Evolutionary conservation across 2,888 invertebrate species (phyloP).

Genomic region (Cephus spinipes): DNA sequence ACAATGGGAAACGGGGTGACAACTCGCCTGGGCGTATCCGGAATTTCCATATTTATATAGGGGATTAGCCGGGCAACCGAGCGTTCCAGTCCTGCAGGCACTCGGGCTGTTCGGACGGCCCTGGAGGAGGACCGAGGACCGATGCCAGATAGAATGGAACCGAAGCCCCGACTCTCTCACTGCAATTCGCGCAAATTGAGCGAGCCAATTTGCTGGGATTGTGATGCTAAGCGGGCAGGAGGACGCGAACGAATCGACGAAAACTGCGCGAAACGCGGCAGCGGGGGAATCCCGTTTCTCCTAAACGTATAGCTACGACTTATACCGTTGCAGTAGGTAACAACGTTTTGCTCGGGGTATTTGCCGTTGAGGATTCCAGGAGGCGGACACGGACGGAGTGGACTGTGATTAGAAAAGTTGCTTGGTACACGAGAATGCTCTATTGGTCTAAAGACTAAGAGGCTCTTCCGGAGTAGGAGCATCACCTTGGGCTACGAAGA

Average conservation of each 20-base stretch:
- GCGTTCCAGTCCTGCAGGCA: conserved; percentile 14
- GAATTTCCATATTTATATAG: conserved; percentile 48
- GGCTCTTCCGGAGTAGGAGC: not conserved
- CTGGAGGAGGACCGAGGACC: not conserved
- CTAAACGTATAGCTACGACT: not conserved
- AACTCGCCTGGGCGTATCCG: conserved; percentile 3
- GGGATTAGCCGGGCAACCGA: conserved; percentile 30
- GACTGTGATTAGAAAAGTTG: not conserved
- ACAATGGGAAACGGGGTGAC: conserved; percentile 1
- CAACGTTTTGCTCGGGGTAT: not conserved
- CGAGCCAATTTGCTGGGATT: conserved; percentile 57
- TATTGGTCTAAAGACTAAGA: not conserved
- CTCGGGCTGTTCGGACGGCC: conserved; percentile 7
- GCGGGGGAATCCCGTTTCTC: not conserved
- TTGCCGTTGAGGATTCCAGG: not conserved
- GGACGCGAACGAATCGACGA: not conserved
- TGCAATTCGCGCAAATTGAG: conserved; percentile 53
- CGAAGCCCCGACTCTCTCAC: conserved; percentile 13
- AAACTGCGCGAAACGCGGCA: not conserved
- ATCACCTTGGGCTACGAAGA: not conserved
- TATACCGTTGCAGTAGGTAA: not conserved
- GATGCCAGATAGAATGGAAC: not conserved
- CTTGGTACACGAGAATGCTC: not conserved
- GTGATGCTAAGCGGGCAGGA: conserved; percentile 52
- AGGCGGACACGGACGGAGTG: not conserved